Evolutionary conservation across 2,113 vertebrate species (phyloP).

Genomic region (Delphinapterus leucas): DNA sequence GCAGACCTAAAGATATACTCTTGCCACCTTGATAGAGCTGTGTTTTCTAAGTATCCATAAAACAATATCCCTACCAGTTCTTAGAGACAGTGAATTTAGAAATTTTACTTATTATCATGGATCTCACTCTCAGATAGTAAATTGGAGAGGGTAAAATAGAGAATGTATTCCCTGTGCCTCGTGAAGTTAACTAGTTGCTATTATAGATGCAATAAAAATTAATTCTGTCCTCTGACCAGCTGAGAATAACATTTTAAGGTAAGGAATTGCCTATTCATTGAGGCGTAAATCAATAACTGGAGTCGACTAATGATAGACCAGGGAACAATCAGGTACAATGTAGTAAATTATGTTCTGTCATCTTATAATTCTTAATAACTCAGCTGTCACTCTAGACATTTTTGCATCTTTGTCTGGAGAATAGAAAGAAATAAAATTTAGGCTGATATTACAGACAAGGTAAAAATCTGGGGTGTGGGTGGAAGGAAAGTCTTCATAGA

Average conservation of each 20-base stretch:
- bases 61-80: background rate
- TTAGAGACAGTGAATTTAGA: background rate
- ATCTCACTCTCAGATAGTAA: background rate
- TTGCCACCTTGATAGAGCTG: background rate
- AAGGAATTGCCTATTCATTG: constrained; percentile 58
- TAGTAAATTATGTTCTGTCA: constrained; percentile 44
- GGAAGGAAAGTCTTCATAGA: background rate
- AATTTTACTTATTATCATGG: background rate
- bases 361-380: constrained; percentile 47
- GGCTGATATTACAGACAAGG: background rate
- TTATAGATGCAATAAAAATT: background rate
- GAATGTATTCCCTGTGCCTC: background rate
- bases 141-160: background rate
- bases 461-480: background rate
- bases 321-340: background rate
- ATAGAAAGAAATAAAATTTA: background rate
- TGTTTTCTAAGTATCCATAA: constrained; percentile 6
- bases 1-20: background rate
- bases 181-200: constrained; percentile 1
- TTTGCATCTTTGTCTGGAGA: constrained; percentile 23
- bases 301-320: constrained; percentile 18
- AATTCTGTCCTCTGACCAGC: background rate
- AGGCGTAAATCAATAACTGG: constrained; percentile 34
- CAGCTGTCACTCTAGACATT: constrained; percentile 20
- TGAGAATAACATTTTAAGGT: background rate